Evolutionary conservation across 2,888 invertebrate genomes (phyloP).

Genomic region (Crepidodera aurea): DNA sequence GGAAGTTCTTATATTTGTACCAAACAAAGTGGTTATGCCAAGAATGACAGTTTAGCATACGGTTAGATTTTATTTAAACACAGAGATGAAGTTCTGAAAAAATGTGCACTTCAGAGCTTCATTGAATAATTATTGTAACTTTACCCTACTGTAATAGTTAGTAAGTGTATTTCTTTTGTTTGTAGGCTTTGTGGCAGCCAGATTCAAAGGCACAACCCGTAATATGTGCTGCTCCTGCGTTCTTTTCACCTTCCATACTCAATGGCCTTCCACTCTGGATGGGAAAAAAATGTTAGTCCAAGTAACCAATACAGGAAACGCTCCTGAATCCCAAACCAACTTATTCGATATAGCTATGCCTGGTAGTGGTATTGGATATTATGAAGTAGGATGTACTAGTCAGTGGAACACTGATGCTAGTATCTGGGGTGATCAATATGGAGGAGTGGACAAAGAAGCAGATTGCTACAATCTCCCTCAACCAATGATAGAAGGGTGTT

Average conservation of each 20-base stretch:
- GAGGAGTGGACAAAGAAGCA: slow-evolving; percentile 19
- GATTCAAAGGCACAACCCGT: neutral
- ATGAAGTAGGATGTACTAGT: neutral
- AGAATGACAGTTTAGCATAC: neutral
- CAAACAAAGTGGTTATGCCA: neutral
- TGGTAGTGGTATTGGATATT: slow-evolving; percentile 12
- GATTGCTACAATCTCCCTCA: slow-evolving; percentile 40
- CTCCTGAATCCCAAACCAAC: too few relatives aligned
- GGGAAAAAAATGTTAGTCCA: slow-evolving; percentile 6
- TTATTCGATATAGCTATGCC: slow-evolving; percentile 15
- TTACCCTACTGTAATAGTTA: too few relatives aligned
- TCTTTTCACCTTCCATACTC: neutral
- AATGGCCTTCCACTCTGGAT: neutral
- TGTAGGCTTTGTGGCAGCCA: slow-evolving; percentile 2
- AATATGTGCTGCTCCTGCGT: slow-evolving; percentile 3
- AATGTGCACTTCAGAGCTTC: too few relatives aligned
- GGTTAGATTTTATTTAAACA: neutral
- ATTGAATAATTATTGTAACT: too few relatives aligned
- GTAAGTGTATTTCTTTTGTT: too few relatives aligned
- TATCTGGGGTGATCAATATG: slow-evolving; percentile 8
- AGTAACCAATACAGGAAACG: slow-evolving; percentile 10
- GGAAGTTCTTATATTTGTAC: neutral
- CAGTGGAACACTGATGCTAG: slow-evolving; percentile 1
- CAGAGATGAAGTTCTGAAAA: too few relatives aligned
- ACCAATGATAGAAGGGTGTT: slow-evolving; percentile 39